A percentile compares a stretch with the other conserved stretches of the same genome.
phyloP scores from a whole-genome alignment of 2,113 vertebrate genomes.

The Atrichornis clamosus region DNA sequence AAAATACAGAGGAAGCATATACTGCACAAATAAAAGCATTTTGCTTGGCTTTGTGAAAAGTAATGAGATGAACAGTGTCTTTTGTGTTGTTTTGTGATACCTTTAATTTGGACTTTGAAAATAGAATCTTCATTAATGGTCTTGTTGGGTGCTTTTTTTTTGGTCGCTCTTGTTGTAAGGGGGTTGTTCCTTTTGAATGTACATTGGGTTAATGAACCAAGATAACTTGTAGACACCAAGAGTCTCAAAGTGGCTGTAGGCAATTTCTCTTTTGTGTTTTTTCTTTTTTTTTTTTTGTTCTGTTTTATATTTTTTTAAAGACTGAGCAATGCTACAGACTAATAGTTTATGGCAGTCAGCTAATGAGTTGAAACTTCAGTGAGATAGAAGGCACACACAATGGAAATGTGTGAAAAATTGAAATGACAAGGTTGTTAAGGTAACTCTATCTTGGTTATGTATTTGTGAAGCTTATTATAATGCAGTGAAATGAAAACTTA shows the following conservation, averaged over 20 bases:
- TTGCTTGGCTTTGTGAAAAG: neutral
- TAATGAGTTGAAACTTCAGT: conserved; percentile 56
- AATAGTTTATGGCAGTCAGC: conserved; percentile 50
- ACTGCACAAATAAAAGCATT: neutral
- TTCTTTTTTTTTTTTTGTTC: neutral
- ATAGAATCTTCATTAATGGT: neutral
- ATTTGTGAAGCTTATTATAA: conserved; percentile 45
- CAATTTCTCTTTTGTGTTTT: neutral
- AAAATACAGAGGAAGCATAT: neutral
- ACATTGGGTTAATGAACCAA: neutral
- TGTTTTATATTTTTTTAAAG: neutral
- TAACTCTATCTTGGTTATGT: conserved; percentile 9
- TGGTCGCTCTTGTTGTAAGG: neutral
- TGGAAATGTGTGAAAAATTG: conserved; percentile 55
- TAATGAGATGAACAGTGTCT: neutral
- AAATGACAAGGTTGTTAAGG: conserved; percentile 60
- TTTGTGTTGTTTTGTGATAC: neutral
- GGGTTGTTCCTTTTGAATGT: neutral
- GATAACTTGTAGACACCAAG: neutral
- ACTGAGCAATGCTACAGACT: conserved; percentile 10
- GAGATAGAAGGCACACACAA: conserved; percentile 9
- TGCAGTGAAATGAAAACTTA: conserved; percentile 35
- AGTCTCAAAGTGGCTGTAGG: neutral
- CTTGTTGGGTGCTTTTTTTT: neutral
- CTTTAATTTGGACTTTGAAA: neutral